Evolutionary conservation across 2,888 invertebrate genomes (phyloP).

Genomic region (Euphydryas editha): DNA sequence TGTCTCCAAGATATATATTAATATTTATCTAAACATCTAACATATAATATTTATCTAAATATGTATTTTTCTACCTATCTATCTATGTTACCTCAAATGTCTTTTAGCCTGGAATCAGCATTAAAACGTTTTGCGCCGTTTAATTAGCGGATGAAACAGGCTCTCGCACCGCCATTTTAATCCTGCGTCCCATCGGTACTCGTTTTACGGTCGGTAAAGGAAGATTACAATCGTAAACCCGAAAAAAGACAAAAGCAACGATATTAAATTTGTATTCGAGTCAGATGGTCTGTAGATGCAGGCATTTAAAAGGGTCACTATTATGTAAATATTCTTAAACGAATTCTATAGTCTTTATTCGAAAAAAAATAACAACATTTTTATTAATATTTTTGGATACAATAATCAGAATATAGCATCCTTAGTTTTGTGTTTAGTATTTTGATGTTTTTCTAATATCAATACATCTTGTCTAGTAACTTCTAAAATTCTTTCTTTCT

Average conservation of each 20-base stretch:
- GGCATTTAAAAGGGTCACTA: conserved; percentile 44
- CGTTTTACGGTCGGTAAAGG: conserved; percentile 66
- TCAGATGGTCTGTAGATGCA: conserved; percentile 48
- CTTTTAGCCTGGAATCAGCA: conserved; percentile 22
- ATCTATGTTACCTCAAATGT: background rate
- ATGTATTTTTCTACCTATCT: too few species aligned
- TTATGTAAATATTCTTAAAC: conserved; percentile 35
- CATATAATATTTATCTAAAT: too few species aligned
- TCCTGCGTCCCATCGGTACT: conserved; percentile 28
- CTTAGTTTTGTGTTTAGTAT: conserved; percentile 1
- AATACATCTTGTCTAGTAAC: too few species aligned
- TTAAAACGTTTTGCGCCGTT: conserved; percentile 45
- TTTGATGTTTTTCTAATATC: too few species aligned
- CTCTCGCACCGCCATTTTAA: conserved; percentile 34
- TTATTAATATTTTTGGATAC: too few species aligned
- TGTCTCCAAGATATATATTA: too few species aligned
- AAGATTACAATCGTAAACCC: conserved; percentile 73
- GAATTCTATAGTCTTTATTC: conserved; percentile 18
- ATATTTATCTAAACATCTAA: too few species aligned
- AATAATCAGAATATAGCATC: too few species aligned
- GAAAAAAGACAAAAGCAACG: conserved; percentile 61
- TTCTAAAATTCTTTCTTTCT: too few species aligned
- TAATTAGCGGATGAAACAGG: conserved; percentile 59
- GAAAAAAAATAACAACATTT: too few species aligned
- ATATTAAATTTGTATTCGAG: conserved; percentile 63